Conservation (phyloP, 2,797 vertebrate genomes). For the Amblyraja radiata region DNA sequence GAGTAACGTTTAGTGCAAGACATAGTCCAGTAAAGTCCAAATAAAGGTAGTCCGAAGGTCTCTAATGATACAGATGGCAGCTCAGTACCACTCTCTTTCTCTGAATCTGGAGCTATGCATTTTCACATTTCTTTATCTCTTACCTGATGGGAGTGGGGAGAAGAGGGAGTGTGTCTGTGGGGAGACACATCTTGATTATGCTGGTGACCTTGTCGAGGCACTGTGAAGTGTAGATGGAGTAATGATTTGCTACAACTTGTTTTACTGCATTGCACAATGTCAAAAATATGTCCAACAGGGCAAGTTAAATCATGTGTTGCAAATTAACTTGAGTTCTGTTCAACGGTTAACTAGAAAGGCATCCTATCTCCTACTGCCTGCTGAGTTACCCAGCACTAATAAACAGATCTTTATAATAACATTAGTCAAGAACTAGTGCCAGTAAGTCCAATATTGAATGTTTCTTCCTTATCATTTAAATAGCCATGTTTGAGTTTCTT, state of each 20-base stretch:
- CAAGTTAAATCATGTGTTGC: background rate
- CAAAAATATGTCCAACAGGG: background rate
- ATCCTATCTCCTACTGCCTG: background rate
- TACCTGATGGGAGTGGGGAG: too few species aligned
- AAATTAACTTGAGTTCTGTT: background rate
- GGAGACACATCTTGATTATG: too few species aligned
- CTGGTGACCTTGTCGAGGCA: too few species aligned
- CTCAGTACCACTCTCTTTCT: too few species aligned
- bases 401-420: background rate
- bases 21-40: too few species aligned
- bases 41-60: too few species aligned
- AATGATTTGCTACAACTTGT: background rate
- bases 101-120: too few species aligned
- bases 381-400: background rate
- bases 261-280: background rate
- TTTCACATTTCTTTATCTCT: too few species aligned
- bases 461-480: background rate
- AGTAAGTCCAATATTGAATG: background rate
- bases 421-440: background rate
- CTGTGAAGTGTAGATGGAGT: too few species aligned
- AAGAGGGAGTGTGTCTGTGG: too few species aligned
- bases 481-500: background rate
- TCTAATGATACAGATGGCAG: too few species aligned
- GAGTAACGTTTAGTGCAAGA: too few species aligned
- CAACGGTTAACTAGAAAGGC: background rate